Conservation (phyloP, 2,888 invertebrate species). For the Drosophila mercatorum region DNA sequence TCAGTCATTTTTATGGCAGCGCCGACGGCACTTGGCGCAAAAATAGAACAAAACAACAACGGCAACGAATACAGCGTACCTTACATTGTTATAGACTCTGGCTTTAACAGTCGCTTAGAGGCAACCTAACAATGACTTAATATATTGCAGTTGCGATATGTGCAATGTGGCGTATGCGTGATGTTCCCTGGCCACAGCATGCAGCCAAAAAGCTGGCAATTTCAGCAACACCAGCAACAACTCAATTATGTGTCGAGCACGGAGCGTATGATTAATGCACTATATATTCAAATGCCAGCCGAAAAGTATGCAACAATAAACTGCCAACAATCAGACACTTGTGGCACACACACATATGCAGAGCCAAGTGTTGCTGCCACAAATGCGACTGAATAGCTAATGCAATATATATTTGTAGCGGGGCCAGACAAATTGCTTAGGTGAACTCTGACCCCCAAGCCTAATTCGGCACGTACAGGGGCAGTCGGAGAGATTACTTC, state of each 20-base stretch:
- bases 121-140: constrained; percentile 56
- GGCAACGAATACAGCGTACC: constrained; percentile 11
- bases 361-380: constrained; percentile 12
- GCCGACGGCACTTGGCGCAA: constrained; percentile 51
- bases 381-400: constrained; percentile 49
- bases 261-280: constrained; percentile 63
- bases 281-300: constrained; percentile 60
- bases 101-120: constrained; percentile 53
- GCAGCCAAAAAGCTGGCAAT: constrained; percentile 10
- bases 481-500: constrained; percentile 14
- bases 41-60: constrained; percentile 39
- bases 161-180: constrained; percentile 40
- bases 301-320: constrained; percentile 70
- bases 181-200: constrained; percentile 40
- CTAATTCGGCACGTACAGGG: constrained; percentile 26
- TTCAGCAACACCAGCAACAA: constrained; percentile 27
- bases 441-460: constrained; percentile 22
- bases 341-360: constrained; percentile 41
- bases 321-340: constrained; percentile 53
- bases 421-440: constrained; percentile 16
- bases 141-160: constrained; percentile 55
- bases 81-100: constrained; percentile 66
- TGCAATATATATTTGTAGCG: constrained; percentile 13
- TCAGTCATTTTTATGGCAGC: constrained; percentile 69
- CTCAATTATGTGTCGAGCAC: constrained; percentile 53